Base-by-base conservation (phyloP, 2,888 invertebrate species). In the Cheilosia pagana region DNA sequence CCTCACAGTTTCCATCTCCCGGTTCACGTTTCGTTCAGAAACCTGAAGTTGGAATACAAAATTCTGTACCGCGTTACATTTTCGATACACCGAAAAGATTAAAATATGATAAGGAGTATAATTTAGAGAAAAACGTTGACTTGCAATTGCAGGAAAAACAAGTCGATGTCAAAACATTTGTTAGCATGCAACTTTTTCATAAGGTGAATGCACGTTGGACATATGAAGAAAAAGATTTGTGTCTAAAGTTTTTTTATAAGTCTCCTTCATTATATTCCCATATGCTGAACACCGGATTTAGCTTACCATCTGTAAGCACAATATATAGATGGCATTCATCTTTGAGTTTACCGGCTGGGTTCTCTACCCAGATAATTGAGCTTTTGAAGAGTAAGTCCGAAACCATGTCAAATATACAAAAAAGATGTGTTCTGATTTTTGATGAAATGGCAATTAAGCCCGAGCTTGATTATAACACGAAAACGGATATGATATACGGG, bases 401-500 rank as follows among this genome's bases (percentile, higher is more conserved):
- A 60, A 62, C 5, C 12, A 62, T 62, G 62, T 28, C 62, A 62
- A 48, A 31, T 16, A 31, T 62, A n/a, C 16, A 55, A 19, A 68
- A 31, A 45, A 68, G 14, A 16, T 55, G 68, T 43, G 43, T 67
- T 41, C 28, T 67, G 14, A 14, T 67, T 25, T 53, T 67, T 25
- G 67, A 53, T 67, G 53, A 67, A 48, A 67, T 41, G 67, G 53
- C 67, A 41, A 67, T 67, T n/a, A 53, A 53, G 28, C 19, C 28
- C 0, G 45, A 68, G 35, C 31, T 68, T 39, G 55, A 68, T 8
- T 45, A 68, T 7, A 68, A 57, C 10, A 68, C 28, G 10, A 68
- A 57, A 23, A 23, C 28, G 14, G 45, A 68, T 21, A 10, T 57
- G 4, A 35, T 68, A 14, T 53, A 53, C 41, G 43, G 52, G 21